phyloP scores from a whole-genome alignment of 2,113 vertebrate species.

The Chrysochloris asiatica region DNA sequence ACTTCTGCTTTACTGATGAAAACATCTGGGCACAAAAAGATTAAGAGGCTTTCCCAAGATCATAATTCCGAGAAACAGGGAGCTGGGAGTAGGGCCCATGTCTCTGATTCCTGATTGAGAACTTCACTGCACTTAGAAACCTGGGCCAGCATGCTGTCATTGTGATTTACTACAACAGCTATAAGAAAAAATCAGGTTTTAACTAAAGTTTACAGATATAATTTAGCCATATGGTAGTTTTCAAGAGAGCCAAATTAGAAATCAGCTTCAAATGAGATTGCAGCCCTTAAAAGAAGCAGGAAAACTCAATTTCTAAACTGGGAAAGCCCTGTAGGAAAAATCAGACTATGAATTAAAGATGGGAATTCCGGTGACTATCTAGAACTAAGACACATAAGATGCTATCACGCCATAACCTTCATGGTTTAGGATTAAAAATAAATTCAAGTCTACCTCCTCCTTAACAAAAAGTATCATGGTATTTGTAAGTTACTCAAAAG shows the following conservation, averaged over 20 bases:
- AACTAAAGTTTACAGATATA: slow-evolving; percentile 49
- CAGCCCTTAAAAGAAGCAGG: slow-evolving; percentile 43
- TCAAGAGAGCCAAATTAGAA: slow-evolving; percentile 53
- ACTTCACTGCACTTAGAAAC: slow-evolving; percentile 33
- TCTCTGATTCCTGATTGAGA: slow-evolving; percentile 28
- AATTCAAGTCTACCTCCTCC: slow-evolving; percentile 35
- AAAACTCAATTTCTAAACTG: slow-evolving; percentile 48
- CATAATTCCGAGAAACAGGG: neutral
- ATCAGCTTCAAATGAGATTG: slow-evolving; percentile 41
- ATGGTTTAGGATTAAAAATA: slow-evolving; percentile 53
- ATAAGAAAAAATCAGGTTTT: slow-evolving; percentile 65
- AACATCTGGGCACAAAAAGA: slow-evolving; percentile 10
- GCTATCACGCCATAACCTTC: neutral
- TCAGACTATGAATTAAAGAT: too few species aligned
- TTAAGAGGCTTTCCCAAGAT: slow-evolving; percentile 24
- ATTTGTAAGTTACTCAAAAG: slow-evolving; percentile 53
- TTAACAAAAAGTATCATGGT: slow-evolving; percentile 17
- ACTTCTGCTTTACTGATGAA: slow-evolving; percentile 37
- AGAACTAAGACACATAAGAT: neutral
- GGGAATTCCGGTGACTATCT: neutral
- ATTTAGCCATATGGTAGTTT: slow-evolving; percentile 68
- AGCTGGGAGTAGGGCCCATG: neutral
- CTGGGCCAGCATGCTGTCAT: slow-evolving; percentile 48
- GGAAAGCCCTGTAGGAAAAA: slow-evolving; percentile 1
- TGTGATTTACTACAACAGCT: slow-evolving; percentile 52